Conservation (phyloP, 2,888 invertebrate genomes). For the Osmoderma eremita region DNA sequence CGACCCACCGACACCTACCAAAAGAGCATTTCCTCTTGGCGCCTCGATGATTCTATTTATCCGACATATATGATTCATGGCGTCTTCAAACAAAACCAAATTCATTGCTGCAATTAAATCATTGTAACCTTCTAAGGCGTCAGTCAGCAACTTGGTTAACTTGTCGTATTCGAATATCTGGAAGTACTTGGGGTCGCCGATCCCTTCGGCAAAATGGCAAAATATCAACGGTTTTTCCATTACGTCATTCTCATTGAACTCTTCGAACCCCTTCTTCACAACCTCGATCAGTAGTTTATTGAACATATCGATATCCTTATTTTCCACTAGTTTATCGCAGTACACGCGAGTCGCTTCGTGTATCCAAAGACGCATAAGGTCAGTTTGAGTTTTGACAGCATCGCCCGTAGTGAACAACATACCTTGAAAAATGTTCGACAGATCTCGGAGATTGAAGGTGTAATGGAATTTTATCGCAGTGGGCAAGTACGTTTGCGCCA, state of each 20-base stretch:
- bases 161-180: slow-evolving; percentile 78
- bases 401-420: slow-evolving; percentile 85
- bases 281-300: slow-evolving; percentile 77
- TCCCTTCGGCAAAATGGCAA: slow-evolving; percentile 91
- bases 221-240: slow-evolving; percentile 83
- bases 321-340: slow-evolving; percentile 88
- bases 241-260: slow-evolving; percentile 77
- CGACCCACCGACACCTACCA: slow-evolving; percentile 95
- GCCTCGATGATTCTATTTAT: slow-evolving; percentile 93
- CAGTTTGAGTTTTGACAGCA: slow-evolving; percentile 74
- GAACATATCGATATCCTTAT: slow-evolving; percentile 78
- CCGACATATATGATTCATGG: slow-evolving; percentile 91
- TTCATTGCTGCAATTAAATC: slow-evolving; percentile 93
- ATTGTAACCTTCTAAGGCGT: slow-evolving; percentile 82
- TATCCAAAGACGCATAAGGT: slow-evolving; percentile 84
- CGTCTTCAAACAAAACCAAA: slow-evolving; percentile 93
- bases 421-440: slow-evolving; percentile 95
- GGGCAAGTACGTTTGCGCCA: slow-evolving; percentile 83
- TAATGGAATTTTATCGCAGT: slow-evolving; percentile 97
- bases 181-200: slow-evolving; percentile 92
- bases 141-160: slow-evolving; percentile 78
- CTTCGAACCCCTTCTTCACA: slow-evolving; percentile 81
- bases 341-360: slow-evolving; percentile 93
- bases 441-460: slow-evolving; percentile 89
- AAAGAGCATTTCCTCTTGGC: slow-evolving; percentile 89